Percentiles rank a stretch among this genome's conserved stretches.
phyloP scores from a whole-genome alignment of 1,140 invertebrate species.

The Contarinia nasturtii region DNA sequence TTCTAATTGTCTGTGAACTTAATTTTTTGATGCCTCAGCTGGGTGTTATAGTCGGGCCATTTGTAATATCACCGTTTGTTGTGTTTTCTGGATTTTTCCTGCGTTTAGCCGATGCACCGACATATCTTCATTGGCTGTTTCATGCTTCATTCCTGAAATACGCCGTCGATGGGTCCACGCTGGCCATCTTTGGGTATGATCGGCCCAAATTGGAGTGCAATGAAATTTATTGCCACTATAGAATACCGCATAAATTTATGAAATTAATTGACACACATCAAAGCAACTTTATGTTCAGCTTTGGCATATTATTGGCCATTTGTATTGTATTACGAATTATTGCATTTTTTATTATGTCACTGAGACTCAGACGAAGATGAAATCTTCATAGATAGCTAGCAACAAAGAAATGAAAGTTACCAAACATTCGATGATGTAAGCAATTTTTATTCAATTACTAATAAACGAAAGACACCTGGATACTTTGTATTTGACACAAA shows the following conservation, averaged over 20 bases:
- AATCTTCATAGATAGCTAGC: too few species aligned
- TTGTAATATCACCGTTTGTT: conserved; percentile 64
- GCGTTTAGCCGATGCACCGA: conserved; percentile 59
- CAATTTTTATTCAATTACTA: too few species aligned
- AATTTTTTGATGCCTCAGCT: conserved; percentile 35
- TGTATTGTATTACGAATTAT: conserved; percentile 16
- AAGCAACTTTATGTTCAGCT: conserved; percentile 16
- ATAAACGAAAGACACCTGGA: too few species aligned
- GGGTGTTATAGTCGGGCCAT: conserved; percentile 70
- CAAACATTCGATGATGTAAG: too few species aligned
- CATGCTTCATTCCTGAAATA: conserved; percentile 68
- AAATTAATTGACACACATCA: conserved; percentile 53
- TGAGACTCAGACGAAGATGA: conserved; percentile 11
- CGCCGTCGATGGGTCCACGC: conserved; percentile 48
- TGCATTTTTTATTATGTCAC: conserved; percentile 22
- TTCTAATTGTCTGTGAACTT: neutral
- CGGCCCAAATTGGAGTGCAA: conserved; percentile 42
- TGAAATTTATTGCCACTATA: conserved; percentile 46
- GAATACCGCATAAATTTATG: conserved; percentile 46
- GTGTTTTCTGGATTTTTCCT: conserved; percentile 85
- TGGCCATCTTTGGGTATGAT: conserved; percentile 42
- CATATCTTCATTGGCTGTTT: conserved; percentile 64
- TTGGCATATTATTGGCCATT: conserved; percentile 13
- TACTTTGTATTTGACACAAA: too few species aligned
- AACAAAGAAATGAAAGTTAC: too few species aligned